phyloP scores from a whole-genome alignment of 1,140 invertebrate genomes.

The Lepidurus apus region DNA sequence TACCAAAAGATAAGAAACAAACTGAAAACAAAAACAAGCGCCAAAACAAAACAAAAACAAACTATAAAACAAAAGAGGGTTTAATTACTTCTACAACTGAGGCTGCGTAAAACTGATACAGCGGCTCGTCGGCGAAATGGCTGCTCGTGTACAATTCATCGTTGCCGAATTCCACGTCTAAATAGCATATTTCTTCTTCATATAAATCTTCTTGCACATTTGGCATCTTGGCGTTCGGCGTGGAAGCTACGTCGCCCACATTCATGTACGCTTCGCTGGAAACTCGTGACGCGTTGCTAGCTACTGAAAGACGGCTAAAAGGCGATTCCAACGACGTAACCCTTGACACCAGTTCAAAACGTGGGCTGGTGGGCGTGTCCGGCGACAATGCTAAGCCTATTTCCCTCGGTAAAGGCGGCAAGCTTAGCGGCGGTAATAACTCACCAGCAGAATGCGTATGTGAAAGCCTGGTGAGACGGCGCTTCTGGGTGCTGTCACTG shows the following conservation, averaged over 20 bases:
- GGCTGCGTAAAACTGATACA: slow-evolving; percentile 85
- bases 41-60: not conserved
- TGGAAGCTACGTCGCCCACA: slow-evolving; percentile 31
- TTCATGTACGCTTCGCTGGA: slow-evolving; percentile 33
- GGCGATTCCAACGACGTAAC: slow-evolving; percentile 19
- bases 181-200: slow-evolving; percentile 26
- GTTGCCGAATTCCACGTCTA: slow-evolving; percentile 24
- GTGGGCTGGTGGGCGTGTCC: not conserved
- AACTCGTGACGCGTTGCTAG: slow-evolving; percentile 24
- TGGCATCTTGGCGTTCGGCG: not conserved
- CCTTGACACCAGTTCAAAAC: not conserved
- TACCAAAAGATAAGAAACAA: not conserved
- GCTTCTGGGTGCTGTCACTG: not conserved
- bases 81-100: slow-evolving; percentile 61
- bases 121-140: slow-evolving; percentile 64
- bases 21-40: not conserved
- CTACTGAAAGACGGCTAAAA: slow-evolving; percentile 31
- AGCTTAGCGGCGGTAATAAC: not conserved
- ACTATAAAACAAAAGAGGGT: slow-evolving; percentile 25
- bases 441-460: not conserved
- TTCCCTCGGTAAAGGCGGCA: not conserved
- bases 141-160: slow-evolving; percentile 33
- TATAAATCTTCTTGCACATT: not conserved
- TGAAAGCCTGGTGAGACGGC: slow-evolving; percentile 12
- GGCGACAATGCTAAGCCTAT: not conserved